These are phyloP conservation scores for Triops longicaudatus DNA, from an alignment of 1,140 invertebrate species.

Conservation along the genomic window DNA sequence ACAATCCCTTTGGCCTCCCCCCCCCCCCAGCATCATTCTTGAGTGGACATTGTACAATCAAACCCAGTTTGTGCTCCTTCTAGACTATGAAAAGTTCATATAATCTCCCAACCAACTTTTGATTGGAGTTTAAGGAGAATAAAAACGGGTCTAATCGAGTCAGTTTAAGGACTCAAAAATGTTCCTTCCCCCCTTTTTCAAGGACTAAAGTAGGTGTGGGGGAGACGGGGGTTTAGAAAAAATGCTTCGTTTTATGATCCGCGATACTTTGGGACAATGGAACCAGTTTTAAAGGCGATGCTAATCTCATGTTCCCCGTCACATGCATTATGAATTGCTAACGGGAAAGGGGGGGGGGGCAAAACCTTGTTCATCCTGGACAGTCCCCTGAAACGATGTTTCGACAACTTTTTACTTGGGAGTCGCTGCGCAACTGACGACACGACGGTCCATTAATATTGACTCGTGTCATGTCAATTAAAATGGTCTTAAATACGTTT, in stretches of 20 bases:
- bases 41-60: neutral
- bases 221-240: too few relatives aligned
- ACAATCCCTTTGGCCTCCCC: neutral
- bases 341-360: too few relatives aligned
- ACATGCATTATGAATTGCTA: too few relatives aligned
- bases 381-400: too few relatives aligned
- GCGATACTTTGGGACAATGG: too few relatives aligned
- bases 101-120: too few relatives aligned
- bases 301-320: too few relatives aligned
- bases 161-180: neutral
- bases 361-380: too few relatives aligned
- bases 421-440: neutral
- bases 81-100: neutral
- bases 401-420: too few relatives aligned
- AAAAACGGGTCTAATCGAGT: neutral
- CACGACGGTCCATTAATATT: neutral
- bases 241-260: too few relatives aligned
- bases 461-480: slow-evolving; percentile 7
- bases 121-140: too few relatives aligned
- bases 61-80: neutral
- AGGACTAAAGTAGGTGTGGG: neutral
- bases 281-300: too few relatives aligned
- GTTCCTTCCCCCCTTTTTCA: neutral
- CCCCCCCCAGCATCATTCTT: neutral
- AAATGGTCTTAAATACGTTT: neutral